These are phyloP conservation scores for Pseudomugil gertrudae DNA, from an alignment of 2,797 vertebrate genomes.

Conservation along the genomic window DNA sequence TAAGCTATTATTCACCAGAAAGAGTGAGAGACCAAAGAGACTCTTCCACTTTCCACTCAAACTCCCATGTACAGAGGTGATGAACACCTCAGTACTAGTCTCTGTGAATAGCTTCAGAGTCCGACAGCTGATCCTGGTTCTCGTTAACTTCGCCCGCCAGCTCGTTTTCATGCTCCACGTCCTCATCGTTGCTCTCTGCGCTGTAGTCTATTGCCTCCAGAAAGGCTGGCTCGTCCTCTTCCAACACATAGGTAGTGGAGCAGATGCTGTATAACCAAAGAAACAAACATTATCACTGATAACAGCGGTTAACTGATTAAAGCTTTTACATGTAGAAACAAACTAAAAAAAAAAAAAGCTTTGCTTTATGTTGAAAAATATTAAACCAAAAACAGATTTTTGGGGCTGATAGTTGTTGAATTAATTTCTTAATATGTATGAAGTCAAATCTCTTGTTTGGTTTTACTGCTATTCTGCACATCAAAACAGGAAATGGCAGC, in stretches of 20 bases:
- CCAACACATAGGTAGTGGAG: conserved; percentile 91
- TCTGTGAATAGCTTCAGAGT: conserved; percentile 85
- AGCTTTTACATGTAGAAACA: background rate
- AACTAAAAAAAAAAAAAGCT: background rate
- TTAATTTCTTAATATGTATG: background rate
- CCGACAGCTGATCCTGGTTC: conserved; percentile 84
- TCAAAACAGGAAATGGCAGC: no score
- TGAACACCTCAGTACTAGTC: conserved; percentile 39
- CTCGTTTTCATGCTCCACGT: conserved; percentile 85
- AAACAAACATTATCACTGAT: conserved; percentile 5
- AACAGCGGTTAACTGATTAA: background rate
- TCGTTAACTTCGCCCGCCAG: conserved; percentile 82
- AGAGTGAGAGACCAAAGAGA: conserved; percentile 24
- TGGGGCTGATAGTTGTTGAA: background rate
- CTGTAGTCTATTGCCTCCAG: conserved; percentile 98
- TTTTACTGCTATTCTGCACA: background rate
- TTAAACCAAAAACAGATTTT: background rate
- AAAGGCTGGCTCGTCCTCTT: conserved; percentile 95
- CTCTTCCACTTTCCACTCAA: conserved; percentile 27
- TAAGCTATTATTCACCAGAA: conserved; percentile 34
- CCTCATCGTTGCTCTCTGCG: conserved; percentile 92
- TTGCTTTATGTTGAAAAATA: background rate
- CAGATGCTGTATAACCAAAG: conserved; percentile 80
- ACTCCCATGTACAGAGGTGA: conserved; percentile 3
- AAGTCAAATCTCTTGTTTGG: background rate